Percentiles rank a stretch among this genome's conserved stretches.
These are phyloP conservation scores for Channa argus DNA, from an alignment of 2,113 vertebrate species.

Conservation along the genomic window DNA sequence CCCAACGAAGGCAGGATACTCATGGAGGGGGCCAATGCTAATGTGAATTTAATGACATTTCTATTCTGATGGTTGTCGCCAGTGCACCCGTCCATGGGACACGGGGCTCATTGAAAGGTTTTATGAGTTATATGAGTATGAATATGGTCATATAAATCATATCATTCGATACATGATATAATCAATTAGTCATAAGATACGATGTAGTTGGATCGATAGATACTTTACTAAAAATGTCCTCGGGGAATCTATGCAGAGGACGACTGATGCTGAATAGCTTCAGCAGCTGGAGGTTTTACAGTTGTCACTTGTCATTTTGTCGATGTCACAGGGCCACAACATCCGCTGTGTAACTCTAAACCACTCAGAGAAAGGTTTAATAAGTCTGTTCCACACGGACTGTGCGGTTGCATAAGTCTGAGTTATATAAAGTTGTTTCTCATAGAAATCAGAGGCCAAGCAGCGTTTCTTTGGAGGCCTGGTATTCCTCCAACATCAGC, in stretches of 20 bases:
- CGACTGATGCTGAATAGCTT: too few relatives aligned
- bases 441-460: constrained; percentile 10
- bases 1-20: constrained; percentile 27
- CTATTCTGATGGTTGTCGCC: too few relatives aligned
- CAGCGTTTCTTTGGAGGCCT: constrained; percentile 19
- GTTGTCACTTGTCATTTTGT: neutral
- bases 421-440: constrained; percentile 33
- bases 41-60: constrained; percentile 7
- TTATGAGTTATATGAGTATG: too few relatives aligned
- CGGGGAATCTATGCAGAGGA: too few relatives aligned
- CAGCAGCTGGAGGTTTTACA: neutral
- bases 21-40: neutral
- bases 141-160: too few relatives aligned
- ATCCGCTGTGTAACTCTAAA: neutral
- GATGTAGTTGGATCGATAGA: too few relatives aligned
- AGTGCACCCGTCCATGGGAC: too few relatives aligned
- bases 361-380: constrained; percentile 6
- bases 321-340: neutral
- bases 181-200: too few relatives aligned
- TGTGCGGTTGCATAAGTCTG: constrained; percentile 4
- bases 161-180: too few relatives aligned
- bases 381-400: constrained; percentile 3
- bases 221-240: too few relatives aligned
- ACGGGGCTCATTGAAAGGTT: too few relatives aligned
- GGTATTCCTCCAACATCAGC: constrained; percentile 41